Evolutionary conservation across 2,888 invertebrate species (phyloP), one percentile per base, ranked within the genome.

Genomic region (Phalera bucephala): DNA sequence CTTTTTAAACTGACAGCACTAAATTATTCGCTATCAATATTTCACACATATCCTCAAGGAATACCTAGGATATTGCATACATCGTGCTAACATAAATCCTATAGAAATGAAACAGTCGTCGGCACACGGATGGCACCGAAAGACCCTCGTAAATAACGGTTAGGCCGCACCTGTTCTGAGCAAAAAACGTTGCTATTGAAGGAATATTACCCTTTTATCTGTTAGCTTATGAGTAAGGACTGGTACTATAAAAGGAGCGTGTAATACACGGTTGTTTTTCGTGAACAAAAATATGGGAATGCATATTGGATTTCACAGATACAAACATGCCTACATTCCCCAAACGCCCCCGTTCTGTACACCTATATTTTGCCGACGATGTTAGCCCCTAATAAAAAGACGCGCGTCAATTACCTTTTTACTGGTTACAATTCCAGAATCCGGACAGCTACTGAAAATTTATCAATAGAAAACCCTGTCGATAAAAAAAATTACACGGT

Each of bases 81-180:
- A 59, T 56, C 45, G 40, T 48, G 38, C 38, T 56, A 47, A 62
- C 66, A 65, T 64, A 72, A 67, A 68, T 65, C 62, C 52, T 64
- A 69, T 68, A 64, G 71, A 67, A 72, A 66, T 67, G 64, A 67
- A 74, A 72, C 66, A 62, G 60, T 63, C 62, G 53, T 62, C 59
- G 55, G 49, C 53, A 45, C 36, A 12, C 38, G 45, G 34, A 34
- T 35, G 37, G 52, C 56, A 60, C 61, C 52, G 66, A 52, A 60
- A 66, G 69, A 63, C 68, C 65, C 62, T 63, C 73, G 69, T 79
- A 79, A 77, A 80, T 80, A 69, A 71, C 52, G 56, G 45, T 64
- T 57, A 62, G 57, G 62, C 59, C 73, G 60, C 72, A 79, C 79
- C 78, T 78, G 77, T 72, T 73, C 63, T 57, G 41, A 49, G 50